phyloP scores from a whole-genome alignment of 1,140 invertebrate genomes.

The Homalodisca vitripennis region DNA sequence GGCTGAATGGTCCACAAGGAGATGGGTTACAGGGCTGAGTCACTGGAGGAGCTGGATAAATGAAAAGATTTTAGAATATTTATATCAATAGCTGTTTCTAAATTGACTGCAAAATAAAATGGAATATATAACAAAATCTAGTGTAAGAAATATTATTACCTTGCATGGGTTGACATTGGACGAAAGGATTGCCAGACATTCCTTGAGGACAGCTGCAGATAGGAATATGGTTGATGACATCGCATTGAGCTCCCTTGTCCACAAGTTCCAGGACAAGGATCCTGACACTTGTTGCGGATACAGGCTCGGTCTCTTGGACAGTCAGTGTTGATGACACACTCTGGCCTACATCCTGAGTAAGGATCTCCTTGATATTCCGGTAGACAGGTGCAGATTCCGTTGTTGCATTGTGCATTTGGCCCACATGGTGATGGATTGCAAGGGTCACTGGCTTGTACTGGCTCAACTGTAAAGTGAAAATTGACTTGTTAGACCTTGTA shows the following conservation, averaged over 20 bases:
- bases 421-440: slow-evolving; percentile 66
- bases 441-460: slow-evolving; percentile 39
- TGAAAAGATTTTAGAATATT: too few species aligned
- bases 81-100: too few species aligned
- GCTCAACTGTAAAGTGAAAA: too few species aligned
- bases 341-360: slow-evolving; percentile 66
- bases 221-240: slow-evolving; percentile 48
- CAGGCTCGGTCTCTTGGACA: slow-evolving; percentile 70
- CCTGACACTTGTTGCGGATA: slow-evolving; percentile 67
- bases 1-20: slow-evolving; percentile 68
- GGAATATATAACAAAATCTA: too few species aligned
- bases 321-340: slow-evolving; percentile 70
- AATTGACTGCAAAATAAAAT: too few species aligned
- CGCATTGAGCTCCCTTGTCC: slow-evolving; percentile 48
- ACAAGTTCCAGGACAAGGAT: slow-evolving; percentile 57
- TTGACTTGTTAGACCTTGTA: too few species aligned
- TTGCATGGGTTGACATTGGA: slow-evolving; percentile 37
- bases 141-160: slow-evolving; percentile 45
- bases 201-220: slow-evolving; percentile 50
- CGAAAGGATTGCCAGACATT: slow-evolving; percentile 51
- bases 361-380: slow-evolving; percentile 69
- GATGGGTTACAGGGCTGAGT: slow-evolving; percentile 64
- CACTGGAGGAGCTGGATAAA: slow-evolving; percentile 19
- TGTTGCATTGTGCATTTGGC: slow-evolving; percentile 60
- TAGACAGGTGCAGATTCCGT: slow-evolving; percentile 66